phyloP scores from a whole-genome alignment of 37 sponge, comb jelly and placozoan genomes.

The Bolinopsis microptera region DNA sequence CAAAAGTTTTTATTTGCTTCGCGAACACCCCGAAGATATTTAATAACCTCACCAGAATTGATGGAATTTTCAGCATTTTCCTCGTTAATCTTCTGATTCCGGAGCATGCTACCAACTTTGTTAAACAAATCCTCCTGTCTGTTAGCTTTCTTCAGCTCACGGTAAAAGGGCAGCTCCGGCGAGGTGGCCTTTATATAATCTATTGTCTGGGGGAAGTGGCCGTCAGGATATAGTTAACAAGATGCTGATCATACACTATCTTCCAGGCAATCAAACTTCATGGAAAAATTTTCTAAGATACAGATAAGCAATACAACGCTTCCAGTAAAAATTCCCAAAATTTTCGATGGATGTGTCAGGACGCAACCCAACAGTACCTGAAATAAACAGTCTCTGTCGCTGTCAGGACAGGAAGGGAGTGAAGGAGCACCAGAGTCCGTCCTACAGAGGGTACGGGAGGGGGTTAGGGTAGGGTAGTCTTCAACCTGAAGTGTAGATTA shows the following conservation, averaged over 20 bases:
- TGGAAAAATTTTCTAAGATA: too few relatives aligned
- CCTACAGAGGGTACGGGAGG: constrained; percentile 4
- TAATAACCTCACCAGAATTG: constrained; percentile 3
- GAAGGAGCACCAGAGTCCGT: not conserved
- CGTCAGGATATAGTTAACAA: too few relatives aligned
- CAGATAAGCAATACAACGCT: too few relatives aligned
- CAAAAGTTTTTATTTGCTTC: too few relatives aligned
- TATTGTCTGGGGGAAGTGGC: not conserved
- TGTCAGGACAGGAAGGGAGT: not conserved
- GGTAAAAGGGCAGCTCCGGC: not conserved
- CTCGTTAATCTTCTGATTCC: constrained; percentile 31
- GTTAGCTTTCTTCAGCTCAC: not conserved
- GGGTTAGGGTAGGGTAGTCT: constrained; percentile 29
- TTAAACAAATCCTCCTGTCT: constrained; percentile 36
- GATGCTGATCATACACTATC: too few relatives aligned
- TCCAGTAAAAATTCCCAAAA: too few relatives aligned
- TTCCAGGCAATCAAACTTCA: too few relatives aligned
- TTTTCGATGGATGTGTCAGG: not conserved
- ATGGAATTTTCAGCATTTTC: constrained; percentile 27
- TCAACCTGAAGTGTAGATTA: not conserved
- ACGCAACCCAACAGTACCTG: not conserved
- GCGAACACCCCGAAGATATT: too few relatives aligned
- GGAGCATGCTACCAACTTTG: constrained; percentile 21
- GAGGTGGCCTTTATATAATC: constrained; percentile 11
- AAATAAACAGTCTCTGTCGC: not conserved